A percentile compares a stretch with the other conserved stretches of the same genome.
phyloP scores from a whole-genome alignment of 2,888 invertebrate species.

The Macrophya annulata region DNA sequence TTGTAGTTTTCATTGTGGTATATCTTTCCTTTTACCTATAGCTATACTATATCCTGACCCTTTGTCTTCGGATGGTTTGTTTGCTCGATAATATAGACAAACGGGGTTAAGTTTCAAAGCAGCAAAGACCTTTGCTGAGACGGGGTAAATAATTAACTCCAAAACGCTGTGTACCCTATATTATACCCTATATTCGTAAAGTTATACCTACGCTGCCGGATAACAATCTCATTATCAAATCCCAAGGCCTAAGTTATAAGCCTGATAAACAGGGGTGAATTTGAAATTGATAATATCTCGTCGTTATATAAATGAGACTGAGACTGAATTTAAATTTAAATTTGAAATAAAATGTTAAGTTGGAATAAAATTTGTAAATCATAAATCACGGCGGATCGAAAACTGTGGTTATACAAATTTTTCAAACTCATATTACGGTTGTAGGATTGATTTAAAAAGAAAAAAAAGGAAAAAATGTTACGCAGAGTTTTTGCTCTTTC shows the following conservation, averaged over 20 bases:
- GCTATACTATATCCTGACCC: too few relatives aligned
- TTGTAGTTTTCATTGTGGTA: not conserved
- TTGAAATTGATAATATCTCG: not conserved
- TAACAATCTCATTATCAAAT: not conserved
- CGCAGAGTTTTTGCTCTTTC: not conserved
- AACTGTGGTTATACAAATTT: not conserved
- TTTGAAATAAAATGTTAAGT: too few relatives aligned
- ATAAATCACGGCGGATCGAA: not conserved
- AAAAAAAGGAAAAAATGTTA: not conserved
- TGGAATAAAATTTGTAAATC: not conserved
- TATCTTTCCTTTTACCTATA: not conserved
- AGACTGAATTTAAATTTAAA: not conserved
- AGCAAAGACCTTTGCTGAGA: not conserved
- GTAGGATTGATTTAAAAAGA: not conserved
- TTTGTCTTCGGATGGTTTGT: not conserved
- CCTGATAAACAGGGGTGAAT: not conserved
- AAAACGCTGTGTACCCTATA: not conserved
- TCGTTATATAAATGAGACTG: not conserved
- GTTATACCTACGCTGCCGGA: not conserved
- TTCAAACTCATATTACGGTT: not conserved
- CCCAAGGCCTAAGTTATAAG: not conserved
- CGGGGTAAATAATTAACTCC: not conserved
- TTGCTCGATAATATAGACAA: slow-evolving; percentile 4
- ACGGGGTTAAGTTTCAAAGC: not conserved
- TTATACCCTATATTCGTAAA: too few relatives aligned